Conservation (phyloP, 1,140 invertebrate genomes). For the Diplogasteroides magnus region DNA sequence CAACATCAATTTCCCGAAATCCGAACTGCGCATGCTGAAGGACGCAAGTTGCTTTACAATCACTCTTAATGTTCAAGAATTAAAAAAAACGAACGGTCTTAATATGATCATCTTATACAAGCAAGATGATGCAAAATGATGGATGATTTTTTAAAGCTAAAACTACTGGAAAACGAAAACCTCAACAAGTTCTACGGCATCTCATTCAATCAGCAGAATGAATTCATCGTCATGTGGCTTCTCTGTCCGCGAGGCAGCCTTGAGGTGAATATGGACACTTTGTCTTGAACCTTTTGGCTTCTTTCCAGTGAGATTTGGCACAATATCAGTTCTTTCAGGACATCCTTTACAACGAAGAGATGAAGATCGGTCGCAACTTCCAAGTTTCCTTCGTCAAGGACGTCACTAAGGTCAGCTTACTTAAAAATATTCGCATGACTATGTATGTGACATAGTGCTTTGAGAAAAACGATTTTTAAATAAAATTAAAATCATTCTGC, state of each 20-base stretch:
- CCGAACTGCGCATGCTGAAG: slow-evolving; percentile 44
- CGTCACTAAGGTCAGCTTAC: slow-evolving; percentile 55
- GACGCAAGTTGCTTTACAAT: slow-evolving; percentile 32
- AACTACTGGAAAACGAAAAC: slow-evolving; percentile 53
- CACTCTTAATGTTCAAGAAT: slow-evolving; percentile 16
- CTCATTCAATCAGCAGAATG: slow-evolving; percentile 55
- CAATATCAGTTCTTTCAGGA: slow-evolving; percentile 38
- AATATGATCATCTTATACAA: too few relatives aligned
- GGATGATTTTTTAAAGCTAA: slow-evolving; percentile 44
- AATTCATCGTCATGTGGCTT: slow-evolving; percentile 52
- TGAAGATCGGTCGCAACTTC: slow-evolving; percentile 53
- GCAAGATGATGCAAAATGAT: too few relatives aligned
- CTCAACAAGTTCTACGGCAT: slow-evolving; percentile 55
- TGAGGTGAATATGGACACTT: too few relatives aligned
- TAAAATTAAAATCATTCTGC: too few relatives aligned
- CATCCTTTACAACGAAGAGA: slow-evolving; percentile 52
- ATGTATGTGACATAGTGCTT: too few relatives aligned
- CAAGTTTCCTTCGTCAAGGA: slow-evolving; percentile 55
- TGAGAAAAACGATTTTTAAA: too few relatives aligned
- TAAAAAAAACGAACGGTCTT: too few relatives aligned
- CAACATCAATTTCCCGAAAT: slow-evolving; percentile 51
- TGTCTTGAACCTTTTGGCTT: too few relatives aligned
- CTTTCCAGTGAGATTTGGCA: slow-evolving; percentile 20
- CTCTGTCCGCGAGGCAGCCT: slow-evolving; percentile 49
- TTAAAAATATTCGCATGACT: too few relatives aligned